Percentiles rank a stretch among this genome's conserved stretches.
phyloP scores from a whole-genome alignment of 1,140 invertebrate genomes.

The Popillia japonica region DNA sequence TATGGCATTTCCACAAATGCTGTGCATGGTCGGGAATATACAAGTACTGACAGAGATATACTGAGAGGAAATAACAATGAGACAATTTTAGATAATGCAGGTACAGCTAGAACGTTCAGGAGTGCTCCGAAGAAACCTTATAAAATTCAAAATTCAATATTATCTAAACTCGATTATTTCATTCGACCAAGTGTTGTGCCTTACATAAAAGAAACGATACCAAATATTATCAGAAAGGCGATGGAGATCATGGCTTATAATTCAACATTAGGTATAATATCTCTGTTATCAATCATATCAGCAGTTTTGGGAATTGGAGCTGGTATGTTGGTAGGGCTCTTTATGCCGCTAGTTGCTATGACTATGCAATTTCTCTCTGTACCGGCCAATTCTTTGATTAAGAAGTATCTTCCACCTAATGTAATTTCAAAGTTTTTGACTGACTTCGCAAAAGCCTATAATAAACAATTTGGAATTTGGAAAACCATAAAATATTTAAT shows the following conservation, averaged over 20 bases:
- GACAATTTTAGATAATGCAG: no score
- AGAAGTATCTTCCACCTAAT: not conserved
- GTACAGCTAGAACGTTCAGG: no score
- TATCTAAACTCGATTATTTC: not conserved
- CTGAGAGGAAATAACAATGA: no score
- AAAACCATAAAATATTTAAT: not conserved
- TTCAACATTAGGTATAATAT: not conserved
- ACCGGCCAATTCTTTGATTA: not conserved
- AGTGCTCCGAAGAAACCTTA: no score
- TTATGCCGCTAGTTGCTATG: not conserved
- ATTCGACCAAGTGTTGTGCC: not conserved
- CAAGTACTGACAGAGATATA: not conserved
- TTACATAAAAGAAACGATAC: not conserved
- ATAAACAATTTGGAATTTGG: slow-evolving; percentile 1
- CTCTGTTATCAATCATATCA: not conserved
- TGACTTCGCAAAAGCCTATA: not conserved
- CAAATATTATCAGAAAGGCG: not conserved
- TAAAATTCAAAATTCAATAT: not conserved
- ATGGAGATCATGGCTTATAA: not conserved
- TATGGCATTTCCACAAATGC: not conserved
- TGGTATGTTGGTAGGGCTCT: not conserved
- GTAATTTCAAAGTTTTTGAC: not conserved
- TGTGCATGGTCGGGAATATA: not conserved
- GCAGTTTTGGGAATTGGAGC: not conserved
- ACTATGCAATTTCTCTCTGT: not conserved